Evolutionary conservation across 2,888 invertebrate genomes (phyloP), one percentile per base, ranked within the genome.

Genomic region (Chloroclysta siterata): DNA sequence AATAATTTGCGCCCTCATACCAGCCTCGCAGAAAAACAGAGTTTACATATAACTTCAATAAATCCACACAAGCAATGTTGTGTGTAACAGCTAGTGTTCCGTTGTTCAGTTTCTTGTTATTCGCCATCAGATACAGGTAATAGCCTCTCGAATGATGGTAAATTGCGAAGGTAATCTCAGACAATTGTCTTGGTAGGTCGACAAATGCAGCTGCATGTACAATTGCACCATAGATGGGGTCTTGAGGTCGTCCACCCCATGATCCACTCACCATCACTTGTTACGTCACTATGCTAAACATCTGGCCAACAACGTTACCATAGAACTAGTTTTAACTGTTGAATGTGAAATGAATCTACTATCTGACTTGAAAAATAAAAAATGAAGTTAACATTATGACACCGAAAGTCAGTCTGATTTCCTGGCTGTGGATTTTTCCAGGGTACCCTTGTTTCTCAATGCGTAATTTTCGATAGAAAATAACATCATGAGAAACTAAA

Each of bases 201-300:
- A 48, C 60, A 57, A 64, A 65, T 65, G 57, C 48, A 46, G 57
- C 44, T 65, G 67, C 60, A 68, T 64, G 63, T 70, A 64, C 68
- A 66, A 55, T 54, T 59, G 63, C 55, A 62, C 52, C 54, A 54
- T 54, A 60, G 63, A 51, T 14, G 50, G 14, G 51, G 61, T 63
- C 60, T 61, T 14, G 64, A 65, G 70, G 67, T 69, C 70, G 60
- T 68, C 60, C 13, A 66, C 65, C 70, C 56, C 68, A 53, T 57
- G 58, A 53, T 58, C 58, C 54, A 63, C 51, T 66, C 65, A 67
- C 67, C 69, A 70, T 69, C 55, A 52, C 53, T 61, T 69, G 63
- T 70, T 70, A 48, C 46, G 65, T 61, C 66, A 70, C 59, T 68
- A 68, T 66, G 61, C 56, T 63, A 61, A 71, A 59, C 66, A 70